These are phyloP conservation scores for Apteryx mantelli DNA, from an alignment of 2,113 vertebrate species.

Conservation along the genomic window DNA sequence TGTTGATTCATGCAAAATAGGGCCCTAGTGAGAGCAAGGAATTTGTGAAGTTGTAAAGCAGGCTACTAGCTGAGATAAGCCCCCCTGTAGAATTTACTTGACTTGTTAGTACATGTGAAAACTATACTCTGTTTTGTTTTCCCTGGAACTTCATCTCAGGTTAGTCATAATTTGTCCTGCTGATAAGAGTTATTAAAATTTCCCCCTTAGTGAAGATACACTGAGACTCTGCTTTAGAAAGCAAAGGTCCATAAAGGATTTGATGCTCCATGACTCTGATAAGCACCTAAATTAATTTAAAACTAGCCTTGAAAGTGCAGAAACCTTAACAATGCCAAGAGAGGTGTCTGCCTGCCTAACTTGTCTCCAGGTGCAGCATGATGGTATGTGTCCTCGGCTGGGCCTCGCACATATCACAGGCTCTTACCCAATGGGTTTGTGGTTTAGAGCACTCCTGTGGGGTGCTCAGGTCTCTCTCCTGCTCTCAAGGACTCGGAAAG, in stretches of 20 bases:
- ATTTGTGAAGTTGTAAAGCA: background rate
- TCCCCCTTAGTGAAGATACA: background rate
- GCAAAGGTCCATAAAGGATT: background rate
- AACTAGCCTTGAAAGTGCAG: background rate
- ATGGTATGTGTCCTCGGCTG: background rate
- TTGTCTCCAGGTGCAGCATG: background rate
- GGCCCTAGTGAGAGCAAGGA: background rate
- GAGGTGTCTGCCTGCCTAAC: background rate
- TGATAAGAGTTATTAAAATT: background rate
- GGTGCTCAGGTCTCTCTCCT: background rate
- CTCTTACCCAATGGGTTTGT: background rate
- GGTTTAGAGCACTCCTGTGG: fast-evolving
- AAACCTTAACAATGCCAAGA: background rate
- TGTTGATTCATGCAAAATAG: background rate
- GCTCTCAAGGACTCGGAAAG: background rate
- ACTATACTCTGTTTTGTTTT: background rate
- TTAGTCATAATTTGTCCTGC: background rate
- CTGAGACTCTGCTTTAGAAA: background rate
- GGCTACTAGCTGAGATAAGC: background rate
- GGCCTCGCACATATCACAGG: background rate
- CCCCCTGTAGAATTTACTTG: background rate
- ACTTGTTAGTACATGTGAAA: background rate
- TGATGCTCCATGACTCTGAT: background rate
- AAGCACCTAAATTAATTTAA: background rate
- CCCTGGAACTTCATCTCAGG: background rate